Percentiles rank a stretch among this genome's conserved stretches.
phyloP scores from a whole-genome alignment of 2,797 vertebrate genomes.

The Molothrus ater region DNA sequence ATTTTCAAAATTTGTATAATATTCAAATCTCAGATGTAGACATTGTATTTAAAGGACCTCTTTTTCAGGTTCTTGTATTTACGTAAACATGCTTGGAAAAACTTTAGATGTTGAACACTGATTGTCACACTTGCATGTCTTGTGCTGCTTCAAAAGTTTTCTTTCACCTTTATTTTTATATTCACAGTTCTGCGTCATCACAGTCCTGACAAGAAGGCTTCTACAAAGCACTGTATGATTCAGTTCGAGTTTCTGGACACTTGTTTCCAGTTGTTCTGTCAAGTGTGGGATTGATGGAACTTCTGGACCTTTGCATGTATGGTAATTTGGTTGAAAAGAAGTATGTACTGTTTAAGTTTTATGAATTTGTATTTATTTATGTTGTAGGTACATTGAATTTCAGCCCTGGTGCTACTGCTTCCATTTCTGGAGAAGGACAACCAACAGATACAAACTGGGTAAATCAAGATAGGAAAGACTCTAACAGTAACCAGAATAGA shows the following conservation, averaged over 20 bases:
- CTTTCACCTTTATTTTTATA: not conserved
- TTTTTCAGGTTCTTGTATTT: not conserved
- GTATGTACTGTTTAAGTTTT: not conserved
- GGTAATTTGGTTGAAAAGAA: not conserved
- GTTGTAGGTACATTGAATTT: constrained; percentile 51
- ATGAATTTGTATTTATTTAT: not conserved
- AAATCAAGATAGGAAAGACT: constrained; percentile 78
- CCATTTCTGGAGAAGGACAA: constrained; percentile 75
- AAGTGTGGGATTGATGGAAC: not conserved
- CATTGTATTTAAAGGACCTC: not conserved
- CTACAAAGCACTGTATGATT: not conserved
- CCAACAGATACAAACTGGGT: constrained; percentile 76
- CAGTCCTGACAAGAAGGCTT: not conserved
- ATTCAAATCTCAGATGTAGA: not conserved
- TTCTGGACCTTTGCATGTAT: not conserved
- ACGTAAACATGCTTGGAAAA: not conserved
- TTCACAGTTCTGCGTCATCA: not conserved
- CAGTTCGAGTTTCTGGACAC: not conserved
- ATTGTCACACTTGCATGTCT: not conserved
- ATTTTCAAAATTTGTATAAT: not conserved
- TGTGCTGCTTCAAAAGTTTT: not conserved
- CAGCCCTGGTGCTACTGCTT: constrained; percentile 78
- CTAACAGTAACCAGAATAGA: constrained; percentile 75
- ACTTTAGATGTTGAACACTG: not conserved
- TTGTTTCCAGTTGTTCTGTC: not conserved